Evolutionary conservation across 2,113 vertebrate species (phyloP), one percentile per base, ranked within the genome.

Genomic region (Guaruba guarouba): DNA sequence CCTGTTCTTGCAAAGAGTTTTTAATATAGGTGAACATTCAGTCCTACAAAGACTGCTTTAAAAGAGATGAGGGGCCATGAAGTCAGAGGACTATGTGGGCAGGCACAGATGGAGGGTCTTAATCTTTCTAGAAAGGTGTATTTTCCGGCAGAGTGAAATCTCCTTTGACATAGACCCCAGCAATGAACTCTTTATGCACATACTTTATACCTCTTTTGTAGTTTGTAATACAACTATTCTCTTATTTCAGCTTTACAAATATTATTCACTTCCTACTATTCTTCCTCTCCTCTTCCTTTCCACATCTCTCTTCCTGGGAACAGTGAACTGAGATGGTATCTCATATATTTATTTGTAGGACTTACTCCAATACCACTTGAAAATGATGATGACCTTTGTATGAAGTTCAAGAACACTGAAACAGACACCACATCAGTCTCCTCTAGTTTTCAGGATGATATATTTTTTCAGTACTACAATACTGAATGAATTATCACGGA

Each of bases 141-240:
- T 39, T 76, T 77, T 23, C 5, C 17, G 28, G 44, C 41, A 68
- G 28, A 31, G 31, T 44, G 46, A 73, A 61, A 77, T 28, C 15
- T 82, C 57, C 35, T 86, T 13, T 35, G 59, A 51, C 17, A 41
- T 4, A 82, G 33, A 11, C 70, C 41, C 25, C 20, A 68, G 39
- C 17, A 22, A 62, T 22, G 75, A 86, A 44, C 25, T 57, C 15
- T 31, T 39, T 28, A 67, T 0, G 0, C 33, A 51, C 0, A 1
- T 4, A n/a, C 46, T 55, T 71, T 25, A 43, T 49, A 62, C 10
- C 41, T 39, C 12, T 49, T 84, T 76, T 71, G 17, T 55, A 62
- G 33, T 13, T 39, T 31, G 41, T 9, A 68, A 33, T 10, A 66
- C 13, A 44, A 46, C 35, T 41, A 44, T 4, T 44, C 11, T 25